These are phyloP conservation scores for Dinomys branickii DNA, from an alignment of 2,113 vertebrate species.

Conservation along the genomic window DNA sequence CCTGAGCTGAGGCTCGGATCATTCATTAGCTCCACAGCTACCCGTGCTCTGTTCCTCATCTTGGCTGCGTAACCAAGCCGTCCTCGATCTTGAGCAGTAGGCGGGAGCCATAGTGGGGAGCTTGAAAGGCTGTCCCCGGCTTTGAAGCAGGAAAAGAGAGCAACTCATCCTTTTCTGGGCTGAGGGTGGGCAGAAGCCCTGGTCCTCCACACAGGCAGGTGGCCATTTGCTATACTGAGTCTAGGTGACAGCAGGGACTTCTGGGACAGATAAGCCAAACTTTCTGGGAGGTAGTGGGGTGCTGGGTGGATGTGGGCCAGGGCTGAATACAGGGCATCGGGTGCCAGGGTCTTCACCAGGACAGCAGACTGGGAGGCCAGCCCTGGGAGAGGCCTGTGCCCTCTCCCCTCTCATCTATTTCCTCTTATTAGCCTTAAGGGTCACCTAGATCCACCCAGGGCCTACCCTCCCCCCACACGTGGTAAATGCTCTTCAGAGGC, in stretches of 20 bases:
- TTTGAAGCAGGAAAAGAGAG: conserved; percentile 30
- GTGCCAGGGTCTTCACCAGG: neutral
- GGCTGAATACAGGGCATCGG: neutral
- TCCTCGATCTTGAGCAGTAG: neutral
- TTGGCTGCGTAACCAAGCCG: neutral
- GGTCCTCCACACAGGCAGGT: neutral
- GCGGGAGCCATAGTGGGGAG: neutral
- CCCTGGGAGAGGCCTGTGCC: neutral
- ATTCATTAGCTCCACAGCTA: conserved; percentile 59
- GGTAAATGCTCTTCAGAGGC: neutral
- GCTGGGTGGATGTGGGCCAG: neutral
- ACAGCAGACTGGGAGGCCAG: neutral
- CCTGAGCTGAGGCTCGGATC: neutral
- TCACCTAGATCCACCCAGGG: neutral
- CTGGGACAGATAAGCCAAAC: neutral
- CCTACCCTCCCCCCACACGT: accelerated
- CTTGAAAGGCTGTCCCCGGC: conserved; percentile 12
- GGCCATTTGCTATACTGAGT: neutral
- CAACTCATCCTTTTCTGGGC: neutral
- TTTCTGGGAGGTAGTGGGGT: neutral
- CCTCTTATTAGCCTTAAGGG: neutral
- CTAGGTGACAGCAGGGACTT: neutral
- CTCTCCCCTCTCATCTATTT: neutral
- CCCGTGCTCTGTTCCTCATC: neutral
- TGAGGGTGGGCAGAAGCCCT: neutral